These are phyloP conservation scores for Xanthostigma xanthostigma DNA, from an alignment of 2,888 invertebrate species.

Conservation along the genomic window DNA sequence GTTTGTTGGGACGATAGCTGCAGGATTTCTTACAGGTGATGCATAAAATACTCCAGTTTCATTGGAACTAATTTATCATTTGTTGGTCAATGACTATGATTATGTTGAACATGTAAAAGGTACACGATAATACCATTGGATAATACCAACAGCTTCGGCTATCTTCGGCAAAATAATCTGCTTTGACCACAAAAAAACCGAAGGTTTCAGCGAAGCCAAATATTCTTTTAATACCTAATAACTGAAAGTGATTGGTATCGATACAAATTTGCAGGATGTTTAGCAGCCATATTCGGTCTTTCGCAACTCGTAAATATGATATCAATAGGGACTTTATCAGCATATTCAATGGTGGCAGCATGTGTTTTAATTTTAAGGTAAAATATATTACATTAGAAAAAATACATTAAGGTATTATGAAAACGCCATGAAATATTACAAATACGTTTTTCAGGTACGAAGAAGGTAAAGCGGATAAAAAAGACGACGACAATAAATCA, in stretches of 20 bases:
- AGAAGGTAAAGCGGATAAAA: conserved; percentile 25
- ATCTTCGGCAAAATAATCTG: too few species aligned
- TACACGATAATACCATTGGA: neutral
- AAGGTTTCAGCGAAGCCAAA: too few species aligned
- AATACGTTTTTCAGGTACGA: conserved; percentile 24
- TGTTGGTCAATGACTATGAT: too few species aligned
- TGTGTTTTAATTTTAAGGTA: conserved; percentile 72
- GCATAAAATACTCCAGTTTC: conserved; percentile 32
- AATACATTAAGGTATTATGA: neutral
- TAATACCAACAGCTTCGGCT: too few species aligned
- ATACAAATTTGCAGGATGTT: conserved; percentile 37
- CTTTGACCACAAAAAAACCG: too few species aligned
- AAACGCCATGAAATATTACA: neutral
- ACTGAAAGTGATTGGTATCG: too few species aligned
- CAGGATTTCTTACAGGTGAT: conserved; percentile 53
- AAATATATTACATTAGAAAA: conserved; percentile 1
- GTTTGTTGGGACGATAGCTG: conserved; percentile 51
- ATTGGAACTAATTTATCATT: conserved; percentile 43
- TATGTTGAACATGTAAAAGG: too few species aligned
- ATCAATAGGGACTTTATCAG: conserved; percentile 75
- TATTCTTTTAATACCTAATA: too few species aligned
- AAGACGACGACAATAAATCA: conserved; percentile 21
- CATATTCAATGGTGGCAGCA: conserved; percentile 80
- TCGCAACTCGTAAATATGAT: conserved; percentile 77
- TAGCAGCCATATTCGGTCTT: conserved; percentile 73